Base-by-base conservation (phyloP, 2,797 vertebrate species). In the Siniperca scherzeri region DNA sequence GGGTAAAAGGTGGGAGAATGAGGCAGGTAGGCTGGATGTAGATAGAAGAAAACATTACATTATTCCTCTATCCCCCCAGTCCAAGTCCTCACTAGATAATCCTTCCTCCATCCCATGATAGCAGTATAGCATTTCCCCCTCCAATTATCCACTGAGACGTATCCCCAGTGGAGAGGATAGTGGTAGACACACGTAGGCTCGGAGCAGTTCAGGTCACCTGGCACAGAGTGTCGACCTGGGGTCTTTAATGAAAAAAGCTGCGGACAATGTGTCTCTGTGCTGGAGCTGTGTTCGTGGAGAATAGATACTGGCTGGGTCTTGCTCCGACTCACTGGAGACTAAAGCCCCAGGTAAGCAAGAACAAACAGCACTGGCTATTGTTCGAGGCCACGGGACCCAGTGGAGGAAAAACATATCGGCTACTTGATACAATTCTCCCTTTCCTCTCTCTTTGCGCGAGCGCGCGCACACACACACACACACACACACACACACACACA, bases 221-320 rank as follows among this genome's bases (percentile, higher is more conserved):
- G 95, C 94, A 92, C 92, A 48, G 46, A 83, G 79, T 70, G 89
- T 90, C 81, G 87, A 94, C 88, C 90, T 70, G 38, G 83, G 93
- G 91, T 94, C 90, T 95, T 96, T 96, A 95, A 96, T 97, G 96
- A 96, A 95, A 94, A 92, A 92, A 88, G 89, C 86, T 59, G 70
- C 1, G 76, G 87, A 97, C 96, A 97, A 96, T 94, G 94, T 77
- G 89, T 90, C 95, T 95, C 95, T 96, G 95, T 96, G 90, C 88
- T 61, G 84, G 76, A 90, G 88, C 89, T 72, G 91, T 93, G 91
- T 88, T 90, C 46, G 8, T 81, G 82, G 91, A 94, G 94, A 95
- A 93, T 38, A 86, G 94, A 95, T 91, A 92, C 94, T 27, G 82
- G 78, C 87, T 69, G 84, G 89, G 91, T 91, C 90, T 79, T 71